These are phyloP conservation scores for Cantharis flavilabris DNA, from an alignment of 2,888 invertebrate species.

Conservation along the genomic window DNA sequence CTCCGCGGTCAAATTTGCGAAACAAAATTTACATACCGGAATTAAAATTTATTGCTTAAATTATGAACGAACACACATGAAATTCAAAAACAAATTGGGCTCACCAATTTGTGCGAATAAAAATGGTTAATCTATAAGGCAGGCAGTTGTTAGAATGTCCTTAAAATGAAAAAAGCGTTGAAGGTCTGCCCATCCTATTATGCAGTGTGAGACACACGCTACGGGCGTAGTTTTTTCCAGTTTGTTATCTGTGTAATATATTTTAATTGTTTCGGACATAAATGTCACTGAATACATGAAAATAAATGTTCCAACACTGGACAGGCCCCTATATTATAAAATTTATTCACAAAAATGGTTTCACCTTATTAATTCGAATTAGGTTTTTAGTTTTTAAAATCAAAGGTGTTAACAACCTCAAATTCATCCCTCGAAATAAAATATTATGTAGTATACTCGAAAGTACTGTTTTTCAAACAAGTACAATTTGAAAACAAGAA, in stretches of 20 bases:
- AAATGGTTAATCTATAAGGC: background rate
- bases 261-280: slow-evolving; percentile 38
- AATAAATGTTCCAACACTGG: slow-evolving; percentile 28
- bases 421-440: background rate
- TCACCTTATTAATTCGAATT: background rate
- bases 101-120: background rate
- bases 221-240: slow-evolving; percentile 17
- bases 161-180: background rate
- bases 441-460: background rate
- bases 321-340: slow-evolving; percentile 10
- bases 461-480: background rate
- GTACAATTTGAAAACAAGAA: background rate
- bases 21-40: background rate
- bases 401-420: background rate
- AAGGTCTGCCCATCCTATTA: background rate
- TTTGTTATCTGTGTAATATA: slow-evolving; percentile 36
- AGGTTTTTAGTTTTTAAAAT: background rate
- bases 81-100: background rate
- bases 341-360: background rate
- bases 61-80: background rate
- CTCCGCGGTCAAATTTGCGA: background rate
- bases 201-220: slow-evolving; percentile 1
- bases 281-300: slow-evolving; percentile 36
- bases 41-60: background rate
- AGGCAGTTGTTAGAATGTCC: background rate